Conservation (phyloP, 2,113 vertebrate genomes). For the Drymodes brunneopygia region DNA sequence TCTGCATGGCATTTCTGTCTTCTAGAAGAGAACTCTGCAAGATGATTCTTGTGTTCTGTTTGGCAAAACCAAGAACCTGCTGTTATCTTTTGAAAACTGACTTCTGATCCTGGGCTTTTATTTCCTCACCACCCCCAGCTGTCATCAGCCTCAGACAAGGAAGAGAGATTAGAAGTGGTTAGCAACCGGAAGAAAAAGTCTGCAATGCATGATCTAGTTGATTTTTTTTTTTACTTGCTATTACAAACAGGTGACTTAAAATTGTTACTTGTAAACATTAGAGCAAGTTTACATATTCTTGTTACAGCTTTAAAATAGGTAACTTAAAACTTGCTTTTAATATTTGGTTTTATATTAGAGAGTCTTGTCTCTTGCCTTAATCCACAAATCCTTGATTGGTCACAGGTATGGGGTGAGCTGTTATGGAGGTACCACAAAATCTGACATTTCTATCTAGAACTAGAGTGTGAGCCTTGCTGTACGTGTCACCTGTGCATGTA, state of each 20-base stretch:
- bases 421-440: not conserved
- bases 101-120: not conserved
- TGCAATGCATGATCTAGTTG: not conserved
- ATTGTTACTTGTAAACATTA: not conserved
- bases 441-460: not conserved
- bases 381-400: not conserved
- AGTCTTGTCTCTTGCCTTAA: not conserved
- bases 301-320: not conserved
- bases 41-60: not conserved
- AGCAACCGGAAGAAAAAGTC: not conserved
- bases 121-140: not conserved
- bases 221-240: not conserved
- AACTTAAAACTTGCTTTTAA: not conserved
- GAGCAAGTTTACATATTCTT: not conserved
- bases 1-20: not conserved
- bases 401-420: not conserved
- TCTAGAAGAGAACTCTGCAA: not conserved
- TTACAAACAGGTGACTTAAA: not conserved
- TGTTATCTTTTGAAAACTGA: not conserved
- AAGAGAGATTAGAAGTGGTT: not conserved
- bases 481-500: not conserved
- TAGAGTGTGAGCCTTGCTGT: accelerated
- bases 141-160: not conserved
- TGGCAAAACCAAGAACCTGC: not conserved
- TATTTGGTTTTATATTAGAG: not conserved